Evolutionary conservation across 1,140 invertebrate genomes (phyloP), one percentile per base, ranked within the genome.

Genomic region (Temnothorax nylanderi): DNA sequence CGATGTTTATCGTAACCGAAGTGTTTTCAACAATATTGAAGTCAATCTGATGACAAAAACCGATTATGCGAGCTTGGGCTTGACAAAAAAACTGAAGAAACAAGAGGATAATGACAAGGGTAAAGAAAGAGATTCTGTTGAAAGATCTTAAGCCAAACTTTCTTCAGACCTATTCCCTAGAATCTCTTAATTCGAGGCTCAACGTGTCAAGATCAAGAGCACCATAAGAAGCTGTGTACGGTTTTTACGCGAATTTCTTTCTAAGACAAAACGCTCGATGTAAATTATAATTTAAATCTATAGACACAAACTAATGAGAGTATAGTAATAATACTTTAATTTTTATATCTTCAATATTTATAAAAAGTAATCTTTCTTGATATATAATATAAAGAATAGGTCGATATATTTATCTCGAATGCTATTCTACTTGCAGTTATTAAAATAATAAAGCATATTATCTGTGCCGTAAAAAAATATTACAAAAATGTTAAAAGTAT

Each of bases 131-230:
- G 64, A 82, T 37, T 18, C 80, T 88, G 85, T 67, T 86, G 64
- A 71, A 49, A 49, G 74, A 54, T 86, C 69, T 72, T 71, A 86
- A 89, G 75, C 69, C 62, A 47, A 88, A 89, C 67, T 81, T 88
- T 81, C 82, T 58, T 74, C 54, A 88, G 64, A 85, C 32, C 60
- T 37, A 72, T n/a, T 75, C 75, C 62, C 60, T 62, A 41, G 60
- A 86, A 69, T 81, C 87, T 86, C 87, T 89, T 89, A 89, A 89
- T 88, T 88, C 82, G 87, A 80, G 82, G 87, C 85, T 89, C 88
- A 89, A 88, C 69, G 75, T 86, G 60, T 86, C 82, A 89, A 89
- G 87, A 88, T 76, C 54, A 88, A 80, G 49, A 69, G 34, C 60
- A 75, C n/a, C 41, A 62, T 56, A 76, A 62, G 87, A 89, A 89